Base-by-base conservation (phyloP, 2,113 vertebrate species). In the Clupea harengus region DNA sequence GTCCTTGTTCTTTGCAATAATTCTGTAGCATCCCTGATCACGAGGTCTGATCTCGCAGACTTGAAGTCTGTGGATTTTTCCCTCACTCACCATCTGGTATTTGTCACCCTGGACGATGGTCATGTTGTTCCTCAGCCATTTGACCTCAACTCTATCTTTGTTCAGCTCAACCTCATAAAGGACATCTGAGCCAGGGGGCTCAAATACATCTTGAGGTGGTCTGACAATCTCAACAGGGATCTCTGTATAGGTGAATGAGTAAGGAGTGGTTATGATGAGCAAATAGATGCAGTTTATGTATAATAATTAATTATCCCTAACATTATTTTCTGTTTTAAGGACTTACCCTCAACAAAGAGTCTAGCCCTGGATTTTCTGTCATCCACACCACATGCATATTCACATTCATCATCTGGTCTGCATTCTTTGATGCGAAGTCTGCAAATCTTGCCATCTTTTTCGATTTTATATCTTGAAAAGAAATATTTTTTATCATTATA, bases 61-160 rank as follows among this genome's bases (percentile, higher is more conserved):
- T 89, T 99, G 98, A 46, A 99, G 94, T 54, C 98, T 94, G 91
- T 99, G 98, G 81, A 98, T 90, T 88, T 99, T 99, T 83, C 97
- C 98, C 92, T 99, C 98, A 86, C 97, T 99, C 97, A 99, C 97
- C 98, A 99, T 99, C 94, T 99, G 98, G 92, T 98, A 97, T 89
- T 99, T 99, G 91, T 99, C 98, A 92, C 98, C 97, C 89, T 99
- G 98, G 85, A 99, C 94, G 0, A 99, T 92, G 1, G 97, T 95
- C 97, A 99, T 99, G 86, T 99, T 99, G 91, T 99, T 99, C 91
- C 97, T 97, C 83, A 99, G 28, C 98, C 98, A 99, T 83, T 97
- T 98, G 84, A 99, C 97, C 88, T 99, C 97, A 87, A 98, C 97
- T 81, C 96, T 95, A 88, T 99, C 98, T 92, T 99, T 99, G 93